These are phyloP conservation scores for Scophthalmus maximus DNA, from an alignment of 2,113 vertebrate genomes.

Conservation along the genomic window DNA sequence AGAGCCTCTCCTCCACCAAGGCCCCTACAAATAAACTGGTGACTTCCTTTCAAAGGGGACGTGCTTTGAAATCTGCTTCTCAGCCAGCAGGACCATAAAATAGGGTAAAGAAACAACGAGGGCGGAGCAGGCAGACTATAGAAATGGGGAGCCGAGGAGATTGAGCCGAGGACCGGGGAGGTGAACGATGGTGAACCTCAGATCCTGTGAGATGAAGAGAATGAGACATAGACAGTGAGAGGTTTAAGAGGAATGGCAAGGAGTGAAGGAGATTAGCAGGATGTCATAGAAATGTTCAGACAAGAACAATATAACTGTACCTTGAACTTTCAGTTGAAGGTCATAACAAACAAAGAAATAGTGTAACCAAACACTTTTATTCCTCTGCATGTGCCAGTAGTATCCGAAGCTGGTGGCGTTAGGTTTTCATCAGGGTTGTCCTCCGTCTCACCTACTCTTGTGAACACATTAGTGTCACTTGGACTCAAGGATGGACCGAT, in stretches of 20 bases:
- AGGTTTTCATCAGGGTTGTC: no score
- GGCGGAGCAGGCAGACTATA: slow-evolving; percentile 12
- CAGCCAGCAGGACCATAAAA: not conserved
- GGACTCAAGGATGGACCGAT: no score
- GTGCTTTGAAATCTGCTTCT: slow-evolving; percentile 10
- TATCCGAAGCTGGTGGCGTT: no score
- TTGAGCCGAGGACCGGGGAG: not conserved
- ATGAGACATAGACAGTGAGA: not conserved
- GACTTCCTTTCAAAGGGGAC: slow-evolving; percentile 37
- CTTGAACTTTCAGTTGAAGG: slow-evolving; percentile 13
- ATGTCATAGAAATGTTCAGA: slow-evolving; percentile 5
- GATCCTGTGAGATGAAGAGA: slow-evolving; percentile 19
- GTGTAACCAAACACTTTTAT: no score
- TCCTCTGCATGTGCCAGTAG: no score
- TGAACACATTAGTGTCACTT: no score
- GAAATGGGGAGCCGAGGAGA: slow-evolving; percentile 15
- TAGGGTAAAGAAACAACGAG: slow-evolving; percentile 18
- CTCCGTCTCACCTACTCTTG: no score
- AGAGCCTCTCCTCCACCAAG: slow-evolving; percentile 20
- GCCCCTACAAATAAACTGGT: slow-evolving; percentile 28
- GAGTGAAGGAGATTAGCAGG: not conserved
- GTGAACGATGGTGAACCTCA: slow-evolving; percentile 2
- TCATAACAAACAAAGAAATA: slow-evolving; percentile 9
- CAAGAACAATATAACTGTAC: slow-evolving; percentile 42
- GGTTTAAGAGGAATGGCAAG: not conserved